These are phyloP conservation scores for Indri indri DNA, from an alignment of 2,113 vertebrate genomes.

Conservation along the genomic window DNA sequence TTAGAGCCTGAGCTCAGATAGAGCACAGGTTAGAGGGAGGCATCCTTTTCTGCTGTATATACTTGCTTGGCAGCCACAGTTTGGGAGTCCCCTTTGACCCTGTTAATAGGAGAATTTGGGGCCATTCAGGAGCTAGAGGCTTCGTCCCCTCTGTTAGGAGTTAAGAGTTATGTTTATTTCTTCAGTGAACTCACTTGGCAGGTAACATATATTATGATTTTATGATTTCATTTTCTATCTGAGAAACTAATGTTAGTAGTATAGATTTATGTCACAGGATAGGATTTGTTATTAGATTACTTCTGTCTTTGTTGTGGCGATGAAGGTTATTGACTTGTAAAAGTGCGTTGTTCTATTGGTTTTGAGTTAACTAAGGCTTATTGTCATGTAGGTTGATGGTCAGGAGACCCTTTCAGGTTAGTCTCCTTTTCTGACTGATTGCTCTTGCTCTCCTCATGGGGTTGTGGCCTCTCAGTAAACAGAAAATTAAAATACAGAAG, in stretches of 20 bases:
- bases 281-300: constrained; percentile 9
- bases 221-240: constrained; percentile 35
- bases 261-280: constrained; percentile 29
- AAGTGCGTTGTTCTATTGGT: neutral
- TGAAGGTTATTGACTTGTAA: constrained; percentile 20
- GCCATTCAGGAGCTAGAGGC: neutral
- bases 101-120: neutral
- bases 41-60: neutral
- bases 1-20: no score
- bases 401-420: neutral
- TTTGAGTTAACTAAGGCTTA: neutral
- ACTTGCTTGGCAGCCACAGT: neutral
- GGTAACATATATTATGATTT: constrained; percentile 14
- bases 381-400: neutral
- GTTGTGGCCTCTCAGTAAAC: neutral
- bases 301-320: constrained; percentile 16
- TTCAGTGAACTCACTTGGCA: constrained; percentile 5
- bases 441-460: neutral
- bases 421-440: neutral
- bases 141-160: neutral
- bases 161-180: constrained; percentile 17
- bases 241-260: neutral
- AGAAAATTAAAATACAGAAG: neutral
- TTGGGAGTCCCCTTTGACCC: neutral
- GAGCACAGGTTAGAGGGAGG: neutral